These are phyloP conservation scores for Cryptotis parvus DNA, from an alignment of 2,113 vertebrate species.

Conservation along the genomic window DNA sequence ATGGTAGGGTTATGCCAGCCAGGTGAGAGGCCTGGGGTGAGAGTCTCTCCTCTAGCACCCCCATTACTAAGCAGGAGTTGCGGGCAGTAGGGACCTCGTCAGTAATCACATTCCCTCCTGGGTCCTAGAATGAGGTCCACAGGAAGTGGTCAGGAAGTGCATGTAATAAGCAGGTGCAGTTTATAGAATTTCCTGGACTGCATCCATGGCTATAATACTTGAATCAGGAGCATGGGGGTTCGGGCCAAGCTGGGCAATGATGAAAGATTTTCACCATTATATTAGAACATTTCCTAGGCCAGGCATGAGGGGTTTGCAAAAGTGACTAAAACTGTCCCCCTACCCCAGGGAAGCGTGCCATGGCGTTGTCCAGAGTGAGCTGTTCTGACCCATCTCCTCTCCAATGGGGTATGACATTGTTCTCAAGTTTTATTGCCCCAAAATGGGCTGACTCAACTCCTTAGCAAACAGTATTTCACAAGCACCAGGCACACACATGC, in stretches of 20 bases:
- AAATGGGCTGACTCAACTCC: constrained; percentile 45
- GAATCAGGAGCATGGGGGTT: background rate
- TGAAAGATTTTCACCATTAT: background rate
- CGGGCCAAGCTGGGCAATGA: constrained; percentile 25
- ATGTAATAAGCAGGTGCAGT: constrained; percentile 14
- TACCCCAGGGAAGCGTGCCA: background rate
- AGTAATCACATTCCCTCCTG: background rate
- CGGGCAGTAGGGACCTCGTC: background rate
- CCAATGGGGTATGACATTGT: background rate
- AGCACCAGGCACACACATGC: constrained; percentile 10
- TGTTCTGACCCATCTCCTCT: constrained; percentile 76
- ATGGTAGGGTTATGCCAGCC: no score
- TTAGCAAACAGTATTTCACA: constrained; percentile 35
- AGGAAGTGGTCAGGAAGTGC: background rate
- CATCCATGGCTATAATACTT: background rate
- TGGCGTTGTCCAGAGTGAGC: constrained; percentile 46
- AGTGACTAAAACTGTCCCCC: constrained; percentile 17
- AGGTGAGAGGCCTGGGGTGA: background rate
- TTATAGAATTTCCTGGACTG: background rate
- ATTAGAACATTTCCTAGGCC: constrained; percentile 41
- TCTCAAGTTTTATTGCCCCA: background rate
- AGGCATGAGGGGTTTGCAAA: constrained; percentile 2
- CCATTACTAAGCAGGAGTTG: background rate
- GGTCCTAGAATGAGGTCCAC: background rate
- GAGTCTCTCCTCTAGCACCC: background rate